Evolutionary conservation across 2,888 invertebrate genomes (phyloP).

Genomic region (Bimastos eiseni): DNA sequence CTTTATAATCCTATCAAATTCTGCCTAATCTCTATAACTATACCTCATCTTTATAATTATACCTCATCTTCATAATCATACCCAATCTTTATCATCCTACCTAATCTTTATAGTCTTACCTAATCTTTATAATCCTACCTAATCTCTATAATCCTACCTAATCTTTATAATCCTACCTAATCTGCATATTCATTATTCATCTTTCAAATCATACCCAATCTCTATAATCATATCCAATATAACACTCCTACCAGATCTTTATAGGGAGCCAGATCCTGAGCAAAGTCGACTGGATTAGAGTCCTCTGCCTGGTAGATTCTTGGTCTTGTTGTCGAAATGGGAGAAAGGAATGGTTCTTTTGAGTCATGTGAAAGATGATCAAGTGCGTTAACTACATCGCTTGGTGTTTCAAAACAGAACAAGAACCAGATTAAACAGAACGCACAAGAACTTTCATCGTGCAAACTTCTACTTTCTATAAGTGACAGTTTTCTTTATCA

Average conservation of each 20-base stretch:
- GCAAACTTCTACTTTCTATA: not conserved
- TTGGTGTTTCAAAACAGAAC: not conserved
- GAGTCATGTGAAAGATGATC: slow-evolving; percentile 19
- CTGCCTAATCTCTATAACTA: not conserved
- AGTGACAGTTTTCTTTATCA: not conserved
- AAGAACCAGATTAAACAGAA: not conserved
- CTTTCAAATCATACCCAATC: too few relatives aligned
- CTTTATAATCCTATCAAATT: too few relatives aligned
- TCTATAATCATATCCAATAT: too few relatives aligned
- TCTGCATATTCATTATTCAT: too few relatives aligned
- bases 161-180: too few relatives aligned
- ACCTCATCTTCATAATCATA: too few relatives aligned
- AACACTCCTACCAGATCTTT: slow-evolving; percentile 16
- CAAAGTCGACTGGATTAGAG: not conserved
- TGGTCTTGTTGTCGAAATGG: not conserved
- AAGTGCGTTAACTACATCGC: not conserved
- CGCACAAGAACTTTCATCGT: not conserved
- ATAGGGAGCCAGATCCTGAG: not conserved
- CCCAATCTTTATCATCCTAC: too few relatives aligned
- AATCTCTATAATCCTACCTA: not conserved
- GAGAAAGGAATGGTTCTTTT: slow-evolving; percentile 16
- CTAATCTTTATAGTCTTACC: too few relatives aligned
- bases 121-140: too few relatives aligned
- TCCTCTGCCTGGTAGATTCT: not conserved
- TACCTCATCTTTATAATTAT: too few relatives aligned